Evolutionary conservation across 2,888 invertebrate species (phyloP).

Genomic region (Hedya salicella): DNA sequence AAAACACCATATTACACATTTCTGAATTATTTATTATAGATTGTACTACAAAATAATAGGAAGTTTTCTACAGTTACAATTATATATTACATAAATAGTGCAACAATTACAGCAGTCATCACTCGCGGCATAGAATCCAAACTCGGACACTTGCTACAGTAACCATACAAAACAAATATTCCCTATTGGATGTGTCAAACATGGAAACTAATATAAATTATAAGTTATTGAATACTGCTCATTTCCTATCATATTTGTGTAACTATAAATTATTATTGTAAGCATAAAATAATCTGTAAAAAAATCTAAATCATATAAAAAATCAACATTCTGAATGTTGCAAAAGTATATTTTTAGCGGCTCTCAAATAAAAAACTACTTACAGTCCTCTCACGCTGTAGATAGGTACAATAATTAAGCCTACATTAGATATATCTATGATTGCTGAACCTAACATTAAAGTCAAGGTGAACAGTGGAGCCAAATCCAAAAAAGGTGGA

Average conservation of each 20-base stretch:
- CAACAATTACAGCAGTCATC: conserved; percentile 76
- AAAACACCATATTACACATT: conserved; percentile 60
- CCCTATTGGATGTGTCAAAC: conserved; percentile 25
- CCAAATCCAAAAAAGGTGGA: no score
- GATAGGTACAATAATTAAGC: conserved; percentile 55
- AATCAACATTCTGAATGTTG: conserved; percentile 62
- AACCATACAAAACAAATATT: conserved; percentile 49
- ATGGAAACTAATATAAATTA: conserved; percentile 42
- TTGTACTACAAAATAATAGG: conserved; percentile 86
- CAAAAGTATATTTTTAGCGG: conserved; percentile 49
- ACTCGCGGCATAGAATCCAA: conserved; percentile 58
- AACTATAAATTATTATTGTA: conserved; percentile 66
- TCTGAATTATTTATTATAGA: conserved; percentile 82
- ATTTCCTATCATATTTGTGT: conserved; percentile 69
- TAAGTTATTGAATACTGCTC: conserved; percentile 72
- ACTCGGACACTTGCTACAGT: conserved; percentile 50
- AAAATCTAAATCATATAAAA: conserved; percentile 54
- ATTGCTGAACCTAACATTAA: conserved; percentile 76
- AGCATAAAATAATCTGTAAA: conserved; percentile 58
- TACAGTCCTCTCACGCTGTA: conserved; percentile 59
- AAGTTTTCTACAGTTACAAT: conserved; percentile 83
- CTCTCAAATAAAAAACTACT: conserved; percentile 58
- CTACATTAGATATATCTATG: conserved; percentile 66
- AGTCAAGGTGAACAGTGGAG: conserved; percentile 58
- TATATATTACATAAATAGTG: conserved; percentile 82